Base-by-base conservation (phyloP, 2,797 vertebrate species). In the Semaprochilodus insignis region DNA sequence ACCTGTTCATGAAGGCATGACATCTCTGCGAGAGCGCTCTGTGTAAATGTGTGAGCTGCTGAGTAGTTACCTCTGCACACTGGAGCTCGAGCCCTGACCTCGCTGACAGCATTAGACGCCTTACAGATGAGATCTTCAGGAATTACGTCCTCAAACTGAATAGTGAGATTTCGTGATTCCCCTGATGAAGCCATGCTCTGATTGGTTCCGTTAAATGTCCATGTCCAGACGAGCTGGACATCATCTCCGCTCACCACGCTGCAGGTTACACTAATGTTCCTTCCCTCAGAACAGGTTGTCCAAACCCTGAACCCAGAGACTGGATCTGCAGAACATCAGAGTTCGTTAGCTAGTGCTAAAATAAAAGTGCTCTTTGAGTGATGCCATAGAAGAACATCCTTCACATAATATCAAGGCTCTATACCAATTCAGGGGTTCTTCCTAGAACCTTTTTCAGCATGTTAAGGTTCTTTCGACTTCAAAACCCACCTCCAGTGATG, bases 121-220 rank as follows among this genome's bases (percentile, higher is more conserved):
- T 48, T 27, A 65, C 75, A 77, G 75, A n/a, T 27, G 0, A 77
- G 40, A 21, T 65, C 34, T 27, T 66, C 75, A 77, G 60, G 75
- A 66, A 25, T 15, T 8, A 27, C 4, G 0, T 54, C 8, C 10
- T 31, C 44, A 77, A 77, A 66, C 13, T 40, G 60, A 25, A 76
- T 62, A 6, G 40, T 66, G 59, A 52, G 75, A 13, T 77, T 21
- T 6, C 34, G 48, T 54, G 62, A 51, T 27, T 17, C 31, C n/a
- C 6, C 2, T 1, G 55, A 10, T 5, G 15, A 3, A 19, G 16
- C 14, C 21, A 6, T 21, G 8, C 34, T 66, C 60, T 66, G 23
- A 31, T 11, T 54, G 62, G n/a, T 66, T 52, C 75, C 75, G 11
- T 65, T 77, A 59, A 57, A 13, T 13, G 6, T 27, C 74, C 59